A percentile compares a stretch with the other conserved stretches of the same genome.
These are phyloP conservation scores for Choloepus didactylus DNA, from an alignment of 2,797 vertebrate species.

Conservation along the genomic window DNA sequence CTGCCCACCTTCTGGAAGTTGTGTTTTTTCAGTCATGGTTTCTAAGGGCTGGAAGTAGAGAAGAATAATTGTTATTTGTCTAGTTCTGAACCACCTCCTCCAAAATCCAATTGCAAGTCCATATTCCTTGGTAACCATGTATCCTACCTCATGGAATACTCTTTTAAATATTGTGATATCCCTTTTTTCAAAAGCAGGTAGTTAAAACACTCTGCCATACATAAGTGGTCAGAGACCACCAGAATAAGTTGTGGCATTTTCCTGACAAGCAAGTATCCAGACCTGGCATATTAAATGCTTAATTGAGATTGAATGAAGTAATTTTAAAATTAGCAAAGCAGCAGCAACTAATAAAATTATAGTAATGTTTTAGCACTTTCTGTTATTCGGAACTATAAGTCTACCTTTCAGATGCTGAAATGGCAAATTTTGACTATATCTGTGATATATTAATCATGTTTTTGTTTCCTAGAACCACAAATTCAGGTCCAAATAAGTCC, in stretches of 20 bases:
- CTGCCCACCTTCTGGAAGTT: background rate
- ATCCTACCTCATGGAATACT: background rate
- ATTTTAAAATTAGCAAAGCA: conserved; percentile 66
- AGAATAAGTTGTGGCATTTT: conserved; percentile 58
- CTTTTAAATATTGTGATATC: conserved; percentile 37
- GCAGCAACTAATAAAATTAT: conserved; percentile 41
- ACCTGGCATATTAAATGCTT: conserved; percentile 57
- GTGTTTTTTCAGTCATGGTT: conserved; percentile 1
- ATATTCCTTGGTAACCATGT: background rate
- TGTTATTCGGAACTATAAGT: conserved; percentile 15
- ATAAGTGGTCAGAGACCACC: background rate
- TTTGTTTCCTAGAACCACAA: conserved; percentile 59
- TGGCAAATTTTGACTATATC: background rate
- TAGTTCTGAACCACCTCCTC: background rate
- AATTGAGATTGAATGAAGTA: conserved; percentile 56
- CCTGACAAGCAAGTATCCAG: background rate
- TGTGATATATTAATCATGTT: conserved; percentile 22
- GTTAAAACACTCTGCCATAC: conserved; percentile 11
- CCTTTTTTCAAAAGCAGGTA: conserved; percentile 3
- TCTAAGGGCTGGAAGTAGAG: background rate
- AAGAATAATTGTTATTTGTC: conserved; percentile 29
- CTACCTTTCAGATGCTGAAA: conserved; percentile 33
- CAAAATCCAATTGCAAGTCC: background rate
- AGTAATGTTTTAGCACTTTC: background rate
- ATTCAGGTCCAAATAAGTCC: background rate